phyloP scores from a whole-genome alignment of 64 coral and sea anemone genomes.

The Catalaphyllia jardinei region DNA sequence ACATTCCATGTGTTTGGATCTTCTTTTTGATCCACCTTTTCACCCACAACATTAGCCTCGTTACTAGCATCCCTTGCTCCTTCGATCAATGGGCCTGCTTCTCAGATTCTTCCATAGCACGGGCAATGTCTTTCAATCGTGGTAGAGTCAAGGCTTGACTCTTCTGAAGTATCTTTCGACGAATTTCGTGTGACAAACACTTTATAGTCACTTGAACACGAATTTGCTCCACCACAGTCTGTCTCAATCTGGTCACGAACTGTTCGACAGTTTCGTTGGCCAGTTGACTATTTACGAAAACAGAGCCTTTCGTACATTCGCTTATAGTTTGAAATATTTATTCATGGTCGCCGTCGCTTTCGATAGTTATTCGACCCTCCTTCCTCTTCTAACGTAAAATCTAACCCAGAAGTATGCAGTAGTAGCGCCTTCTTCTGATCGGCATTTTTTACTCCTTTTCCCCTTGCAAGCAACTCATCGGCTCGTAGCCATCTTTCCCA shows the following conservation, averaged over 20 bases:
- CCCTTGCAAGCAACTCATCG: constrained; percentile 14
- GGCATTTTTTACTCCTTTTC: background rate
- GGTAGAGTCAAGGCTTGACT: constrained; percentile 1
- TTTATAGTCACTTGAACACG: constrained; percentile 1
- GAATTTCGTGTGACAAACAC: constrained; percentile 22
- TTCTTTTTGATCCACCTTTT: background rate
- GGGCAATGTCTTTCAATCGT: constrained; percentile 9
- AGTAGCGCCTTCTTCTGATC: no score
- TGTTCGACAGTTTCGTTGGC: constrained; percentile 43
- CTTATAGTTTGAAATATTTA: constrained; percentile 39
- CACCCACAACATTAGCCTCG: background rate
- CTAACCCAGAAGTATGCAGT: no score
- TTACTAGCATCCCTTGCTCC: background rate
- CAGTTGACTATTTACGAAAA: constrained; percentile 23
- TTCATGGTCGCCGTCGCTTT: constrained; percentile 10
- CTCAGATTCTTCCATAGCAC: constrained; percentile 18
- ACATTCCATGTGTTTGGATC: background rate
- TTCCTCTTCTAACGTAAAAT: background rate
- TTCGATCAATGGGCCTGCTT: background rate
- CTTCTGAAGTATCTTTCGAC: constrained; percentile 4
- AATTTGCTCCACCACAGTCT: constrained; percentile 19
- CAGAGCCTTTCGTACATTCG: constrained; percentile 40
- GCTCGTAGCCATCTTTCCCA: constrained; percentile 48
- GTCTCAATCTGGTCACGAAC: constrained; percentile 31
- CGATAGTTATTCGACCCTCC: background rate